These are phyloP conservation scores for Chionomys nivalis DNA, from an alignment of 2,113 vertebrate genomes.

Conservation along the genomic window DNA sequence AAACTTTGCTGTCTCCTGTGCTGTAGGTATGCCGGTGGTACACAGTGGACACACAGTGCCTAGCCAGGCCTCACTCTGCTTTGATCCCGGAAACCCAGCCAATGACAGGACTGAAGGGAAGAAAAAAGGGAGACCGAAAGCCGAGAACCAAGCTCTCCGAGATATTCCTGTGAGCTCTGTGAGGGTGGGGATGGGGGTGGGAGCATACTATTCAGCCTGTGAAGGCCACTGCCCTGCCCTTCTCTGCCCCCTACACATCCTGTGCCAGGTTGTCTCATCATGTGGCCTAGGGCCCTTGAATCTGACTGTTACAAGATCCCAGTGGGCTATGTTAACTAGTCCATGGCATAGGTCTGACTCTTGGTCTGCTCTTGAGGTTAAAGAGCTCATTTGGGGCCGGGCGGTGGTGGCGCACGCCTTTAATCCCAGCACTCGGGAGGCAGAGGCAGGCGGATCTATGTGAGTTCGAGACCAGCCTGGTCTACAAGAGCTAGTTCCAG, in stretches of 20 bases:
- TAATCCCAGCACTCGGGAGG: too few species aligned
- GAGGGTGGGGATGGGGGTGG: neutral
- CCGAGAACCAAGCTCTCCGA: slow-evolving; percentile 93
- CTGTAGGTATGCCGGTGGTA: slow-evolving; percentile 65
- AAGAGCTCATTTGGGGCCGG: neutral
- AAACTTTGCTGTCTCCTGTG: neutral
- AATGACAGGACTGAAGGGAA: slow-evolving; percentile 91
- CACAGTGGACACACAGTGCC: slow-evolving; percentile 68
- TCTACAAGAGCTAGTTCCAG: too few species aligned
- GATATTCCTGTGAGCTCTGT: slow-evolving; percentile 94
- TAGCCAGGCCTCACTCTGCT: slow-evolving; percentile 73
- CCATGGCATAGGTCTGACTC: neutral
- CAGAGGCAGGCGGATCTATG: too few species aligned
- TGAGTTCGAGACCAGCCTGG: too few species aligned
- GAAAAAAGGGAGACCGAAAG: slow-evolving; percentile 95
- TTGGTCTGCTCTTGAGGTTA: neutral
- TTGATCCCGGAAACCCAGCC: slow-evolving; percentile 87
- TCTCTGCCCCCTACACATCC: neutral
- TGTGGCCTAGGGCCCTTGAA: neutral
- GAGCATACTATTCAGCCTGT: neutral
- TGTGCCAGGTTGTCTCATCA: fast-evolving
- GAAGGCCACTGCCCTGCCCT: neutral
- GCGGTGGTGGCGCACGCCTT: too few species aligned
- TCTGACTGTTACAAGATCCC: neutral
- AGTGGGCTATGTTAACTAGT: neutral